Conservation (phyloP, 1,140 invertebrate species). For the Megathymus violae region DNA sequence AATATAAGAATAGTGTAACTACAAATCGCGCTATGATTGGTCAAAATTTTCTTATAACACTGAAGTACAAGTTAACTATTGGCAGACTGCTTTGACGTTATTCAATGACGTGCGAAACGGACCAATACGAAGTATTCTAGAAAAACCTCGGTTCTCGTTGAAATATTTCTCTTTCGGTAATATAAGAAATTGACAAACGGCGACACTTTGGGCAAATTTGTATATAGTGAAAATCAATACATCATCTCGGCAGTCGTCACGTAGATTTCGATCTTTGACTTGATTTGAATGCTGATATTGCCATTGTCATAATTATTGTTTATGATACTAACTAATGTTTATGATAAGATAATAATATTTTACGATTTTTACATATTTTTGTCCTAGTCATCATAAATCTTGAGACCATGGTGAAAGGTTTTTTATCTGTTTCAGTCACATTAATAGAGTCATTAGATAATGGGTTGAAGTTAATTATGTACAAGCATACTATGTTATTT, state of each 20-base stretch:
- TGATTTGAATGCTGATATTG: neutral
- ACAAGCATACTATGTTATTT: too few species aligned
- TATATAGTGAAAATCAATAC: slow-evolving; percentile 28
- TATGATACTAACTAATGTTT: too few species aligned
- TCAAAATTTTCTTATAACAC: slow-evolving; percentile 43
- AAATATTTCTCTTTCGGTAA: slow-evolving; percentile 21
- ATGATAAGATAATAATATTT: too few species aligned
- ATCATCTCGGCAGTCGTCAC: slow-evolving; percentile 16
- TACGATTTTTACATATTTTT: too few species aligned
- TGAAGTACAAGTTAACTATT: slow-evolving; percentile 36
- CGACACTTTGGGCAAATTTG: slow-evolving; percentile 24
- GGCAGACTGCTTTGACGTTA: slow-evolving; percentile 42
- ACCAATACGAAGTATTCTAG: slow-evolving; percentile 23
- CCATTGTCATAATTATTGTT: neutral
- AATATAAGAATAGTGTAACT: slow-evolving; percentile 38
- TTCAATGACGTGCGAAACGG: slow-evolving; percentile 18
- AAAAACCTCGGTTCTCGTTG: slow-evolving; percentile 36
- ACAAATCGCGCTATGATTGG: slow-evolving; percentile 42
- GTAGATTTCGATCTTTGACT: slow-evolving; percentile 4
- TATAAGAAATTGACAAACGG: slow-evolving; percentile 32
- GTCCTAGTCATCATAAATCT: too few species aligned
- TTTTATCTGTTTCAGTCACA: too few species aligned
- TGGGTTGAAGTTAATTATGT: too few species aligned
- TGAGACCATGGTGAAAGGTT: too few species aligned
- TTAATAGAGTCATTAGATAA: too few species aligned